These are phyloP conservation scores for Bufotes viridis DNA, from an alignment of 2,797 vertebrate genomes.

Conservation along the genomic window DNA sequence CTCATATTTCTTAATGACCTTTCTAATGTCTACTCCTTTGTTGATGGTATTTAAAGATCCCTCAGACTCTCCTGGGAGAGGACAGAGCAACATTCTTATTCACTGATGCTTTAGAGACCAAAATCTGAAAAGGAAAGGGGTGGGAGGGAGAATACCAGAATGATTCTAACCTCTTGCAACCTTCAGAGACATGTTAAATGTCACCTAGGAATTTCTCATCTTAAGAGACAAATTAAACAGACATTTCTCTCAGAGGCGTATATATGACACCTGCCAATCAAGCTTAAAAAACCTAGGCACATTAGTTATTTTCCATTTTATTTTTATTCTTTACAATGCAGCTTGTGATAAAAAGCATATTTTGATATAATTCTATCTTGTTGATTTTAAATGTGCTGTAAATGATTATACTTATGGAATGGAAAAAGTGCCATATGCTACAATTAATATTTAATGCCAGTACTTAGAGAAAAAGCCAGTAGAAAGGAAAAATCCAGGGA, in stretches of 20 bases:
- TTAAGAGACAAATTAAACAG: conserved; percentile 69
- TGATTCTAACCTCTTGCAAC: conserved; percentile 66
- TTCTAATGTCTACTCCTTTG: conserved; percentile 66
- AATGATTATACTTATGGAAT: neutral
- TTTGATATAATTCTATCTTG: conserved; percentile 15
- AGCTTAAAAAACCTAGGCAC: conserved; percentile 49
- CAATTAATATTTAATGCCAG: conserved; percentile 38
- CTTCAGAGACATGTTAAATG: conserved; percentile 69
- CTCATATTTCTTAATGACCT: conserved; percentile 69
- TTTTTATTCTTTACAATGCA: conserved; percentile 28
- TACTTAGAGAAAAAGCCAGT: neutral
- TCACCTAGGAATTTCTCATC: conserved; percentile 72
- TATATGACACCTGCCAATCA: conserved; percentile 72
- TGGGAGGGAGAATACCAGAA: conserved; percentile 44
- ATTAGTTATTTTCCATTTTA: conserved; percentile 14
- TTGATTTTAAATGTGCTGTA: conserved; percentile 37
- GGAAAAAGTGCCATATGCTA: conserved; percentile 32
- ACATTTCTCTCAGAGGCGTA: conserved; percentile 51
- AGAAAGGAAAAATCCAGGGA: neutral
- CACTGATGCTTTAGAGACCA: conserved; percentile 68
- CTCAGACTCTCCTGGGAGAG: conserved; percentile 65
- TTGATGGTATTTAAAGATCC: conserved; percentile 64
- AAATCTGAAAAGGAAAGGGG: conserved; percentile 32
- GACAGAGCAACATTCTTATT: conserved; percentile 66
- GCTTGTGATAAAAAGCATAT: conserved; percentile 30